phyloP scores from a whole-genome alignment of 1,140 invertebrate genomes.

The Tetragnatha versicolor region DNA sequence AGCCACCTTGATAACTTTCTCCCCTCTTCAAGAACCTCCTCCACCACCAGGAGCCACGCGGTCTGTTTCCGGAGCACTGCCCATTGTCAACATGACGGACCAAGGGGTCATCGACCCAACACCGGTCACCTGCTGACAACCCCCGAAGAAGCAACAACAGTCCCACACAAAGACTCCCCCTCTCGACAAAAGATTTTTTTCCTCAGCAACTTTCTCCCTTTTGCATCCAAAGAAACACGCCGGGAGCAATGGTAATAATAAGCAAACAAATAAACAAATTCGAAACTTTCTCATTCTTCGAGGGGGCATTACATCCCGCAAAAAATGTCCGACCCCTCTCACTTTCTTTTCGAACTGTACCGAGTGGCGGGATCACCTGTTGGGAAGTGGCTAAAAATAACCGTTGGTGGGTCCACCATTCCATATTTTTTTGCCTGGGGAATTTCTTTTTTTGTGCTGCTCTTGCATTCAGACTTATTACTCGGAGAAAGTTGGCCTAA shows the following conservation, averaged over 20 bases:
- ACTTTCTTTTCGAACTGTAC: conserved; percentile 37
- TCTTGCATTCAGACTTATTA: conserved; percentile 27
- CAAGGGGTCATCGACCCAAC: no score
- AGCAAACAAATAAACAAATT: conserved; percentile 27
- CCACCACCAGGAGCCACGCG: no score
- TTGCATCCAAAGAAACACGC: background rate
- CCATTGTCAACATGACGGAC: no score
- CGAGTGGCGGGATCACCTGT: conserved; percentile 35
- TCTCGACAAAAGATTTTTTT: conserved; percentile 4
- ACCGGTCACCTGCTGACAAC: no score
- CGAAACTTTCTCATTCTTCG: no score
- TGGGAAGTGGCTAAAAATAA: conserved; percentile 46
- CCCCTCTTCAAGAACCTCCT: no score
- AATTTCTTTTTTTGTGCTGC: conserved; percentile 9
- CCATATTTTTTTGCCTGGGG: background rate
- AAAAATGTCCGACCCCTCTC: conserved; percentile 30
- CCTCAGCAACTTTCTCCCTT: conserved; percentile 36
- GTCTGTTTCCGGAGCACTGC: no score
- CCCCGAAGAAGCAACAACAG: no score
- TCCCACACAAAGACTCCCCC: no score
- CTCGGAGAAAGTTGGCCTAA: conserved; percentile 45
- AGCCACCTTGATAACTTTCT: no score
- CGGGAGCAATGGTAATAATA: conserved; percentile 46
- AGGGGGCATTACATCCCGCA: conserved; percentile 30
- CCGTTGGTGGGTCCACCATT: conserved; percentile 19